Conservation (phyloP, 1,140 invertebrate species). For the Ips nitidus region DNA sequence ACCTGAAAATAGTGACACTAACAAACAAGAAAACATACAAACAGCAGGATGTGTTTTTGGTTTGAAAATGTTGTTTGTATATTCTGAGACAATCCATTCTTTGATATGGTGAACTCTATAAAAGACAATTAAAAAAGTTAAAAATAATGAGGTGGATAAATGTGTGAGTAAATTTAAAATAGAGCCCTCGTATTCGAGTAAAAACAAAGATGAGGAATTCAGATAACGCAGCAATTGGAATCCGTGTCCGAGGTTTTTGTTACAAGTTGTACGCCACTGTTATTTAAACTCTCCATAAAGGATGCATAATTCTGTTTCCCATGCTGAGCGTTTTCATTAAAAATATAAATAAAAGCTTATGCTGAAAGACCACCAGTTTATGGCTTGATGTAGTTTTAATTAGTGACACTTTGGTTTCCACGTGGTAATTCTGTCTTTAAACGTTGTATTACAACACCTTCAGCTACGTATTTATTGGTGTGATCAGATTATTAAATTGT, state of each 20-base stretch:
- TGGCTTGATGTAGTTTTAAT: slow-evolving; percentile 41
- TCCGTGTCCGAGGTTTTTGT: slow-evolving; percentile 47
- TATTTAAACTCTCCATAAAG: slow-evolving; percentile 46
- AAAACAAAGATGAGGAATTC: slow-evolving; percentile 40
- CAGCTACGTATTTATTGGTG: too few species aligned
- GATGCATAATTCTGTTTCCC: slow-evolving; percentile 47
- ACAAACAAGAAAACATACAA: too few species aligned
- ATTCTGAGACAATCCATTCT: too few species aligned
- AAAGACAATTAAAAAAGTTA: too few species aligned
- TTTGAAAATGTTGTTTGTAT: too few species aligned
- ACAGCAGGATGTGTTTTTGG: too few species aligned
- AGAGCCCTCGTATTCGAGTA: slow-evolving; percentile 13
- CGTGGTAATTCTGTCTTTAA: not conserved
- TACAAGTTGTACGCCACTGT: slow-evolving; percentile 49
- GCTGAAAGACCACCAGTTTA: slow-evolving; percentile 40
- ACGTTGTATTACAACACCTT: too few species aligned
- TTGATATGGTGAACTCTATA: too few species aligned
- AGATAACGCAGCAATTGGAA: slow-evolving; percentile 48
- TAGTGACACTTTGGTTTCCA: slow-evolving; percentile 27
- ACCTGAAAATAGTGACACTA: too few species aligned
- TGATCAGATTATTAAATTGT: too few species aligned
- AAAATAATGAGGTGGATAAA: too few species aligned
- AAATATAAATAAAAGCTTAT: slow-evolving; percentile 39
- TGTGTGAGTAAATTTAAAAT: not conserved
- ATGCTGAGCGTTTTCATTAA: slow-evolving; percentile 43